Evolutionary conservation across 2,113 vertebrate species (phyloP).

Genomic region (Charina bottae): DNA sequence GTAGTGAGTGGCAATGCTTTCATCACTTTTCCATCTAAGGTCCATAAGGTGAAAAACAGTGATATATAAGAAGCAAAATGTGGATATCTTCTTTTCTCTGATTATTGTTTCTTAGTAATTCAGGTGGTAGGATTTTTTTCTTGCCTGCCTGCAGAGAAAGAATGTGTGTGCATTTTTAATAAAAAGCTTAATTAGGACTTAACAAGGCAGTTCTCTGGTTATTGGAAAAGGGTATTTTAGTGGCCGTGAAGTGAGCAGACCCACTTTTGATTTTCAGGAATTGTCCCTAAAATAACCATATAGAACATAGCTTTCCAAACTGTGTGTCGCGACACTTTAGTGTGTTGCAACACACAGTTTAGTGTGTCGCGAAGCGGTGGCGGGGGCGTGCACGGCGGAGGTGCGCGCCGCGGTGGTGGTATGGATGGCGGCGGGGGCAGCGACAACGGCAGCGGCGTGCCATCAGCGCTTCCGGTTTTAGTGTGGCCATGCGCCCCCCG

Average conservation of each 20-base stretch:
- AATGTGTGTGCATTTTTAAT: not conserved
- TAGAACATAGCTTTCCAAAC: too few species aligned
- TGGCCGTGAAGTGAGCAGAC: not conserved
- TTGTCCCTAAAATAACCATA: not conserved
- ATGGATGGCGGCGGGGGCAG: too few species aligned
- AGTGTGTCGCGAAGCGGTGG: too few species aligned
- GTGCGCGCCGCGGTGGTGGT: too few species aligned
- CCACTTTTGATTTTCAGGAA: not conserved
- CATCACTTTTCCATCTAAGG: not conserved
- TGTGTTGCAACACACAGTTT: too few species aligned
- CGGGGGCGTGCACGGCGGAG: too few species aligned
- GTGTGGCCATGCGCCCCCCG: too few species aligned
- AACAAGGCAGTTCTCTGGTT: not conserved
- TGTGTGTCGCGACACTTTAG: too few species aligned
- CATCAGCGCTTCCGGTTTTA: too few species aligned
- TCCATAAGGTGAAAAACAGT: not conserved
- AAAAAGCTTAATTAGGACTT: not conserved
- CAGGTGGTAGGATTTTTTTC: not conserved
- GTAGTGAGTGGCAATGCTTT: constrained; percentile 60
- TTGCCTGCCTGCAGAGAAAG: not conserved
- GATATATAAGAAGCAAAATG: not conserved
- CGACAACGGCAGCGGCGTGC: too few species aligned
- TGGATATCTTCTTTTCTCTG: not conserved
- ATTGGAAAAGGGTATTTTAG: not conserved
- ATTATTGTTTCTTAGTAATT: not conserved